Percentiles rank a stretch among this genome's conserved stretches.
These are phyloP conservation scores for Nannoperca obscura DNA, from an alignment of 2,797 vertebrate genomes.

Conservation along the genomic window DNA sequence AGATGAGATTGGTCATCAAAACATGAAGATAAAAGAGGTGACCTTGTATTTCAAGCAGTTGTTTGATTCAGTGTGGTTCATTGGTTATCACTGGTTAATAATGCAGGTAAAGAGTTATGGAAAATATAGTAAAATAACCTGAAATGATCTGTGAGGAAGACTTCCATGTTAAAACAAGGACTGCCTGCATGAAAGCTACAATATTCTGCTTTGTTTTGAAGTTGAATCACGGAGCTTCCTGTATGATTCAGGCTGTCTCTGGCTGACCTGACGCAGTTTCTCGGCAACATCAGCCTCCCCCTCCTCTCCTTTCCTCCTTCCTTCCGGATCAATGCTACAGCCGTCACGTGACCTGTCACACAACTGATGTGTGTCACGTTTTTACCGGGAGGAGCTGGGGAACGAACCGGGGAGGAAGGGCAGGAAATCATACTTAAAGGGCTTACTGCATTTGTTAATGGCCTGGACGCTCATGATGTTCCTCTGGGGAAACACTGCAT, in stretches of 20 bases:
- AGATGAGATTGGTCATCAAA: too few species aligned
- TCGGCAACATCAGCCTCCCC: slow-evolving; percentile 78
- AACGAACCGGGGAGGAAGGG: slow-evolving; percentile 67
- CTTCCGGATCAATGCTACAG: slow-evolving; percentile 80
- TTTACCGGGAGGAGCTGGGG: slow-evolving; percentile 79
- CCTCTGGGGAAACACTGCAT: slow-evolving; percentile 21
- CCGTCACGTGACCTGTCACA: slow-evolving; percentile 88
- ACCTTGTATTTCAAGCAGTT: background rate
- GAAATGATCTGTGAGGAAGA: too few species aligned
- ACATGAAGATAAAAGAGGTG: too few species aligned
- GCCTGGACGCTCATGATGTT: slow-evolving; percentile 22
- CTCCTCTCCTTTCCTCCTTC: slow-evolving; percentile 78
- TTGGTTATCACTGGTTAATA: background rate
- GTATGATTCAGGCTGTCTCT: slow-evolving; percentile 31
- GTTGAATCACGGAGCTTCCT: slow-evolving; percentile 14
- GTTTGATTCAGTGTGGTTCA: background rate
- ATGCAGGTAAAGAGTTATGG: background rate
- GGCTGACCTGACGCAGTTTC: slow-evolving; percentile 74
- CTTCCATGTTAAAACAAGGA: background rate
- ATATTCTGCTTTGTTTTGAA: slow-evolving; percentile 64
- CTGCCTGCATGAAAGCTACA: too few species aligned
- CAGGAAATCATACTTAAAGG: slow-evolving; percentile 69
- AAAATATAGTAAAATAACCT: background rate
- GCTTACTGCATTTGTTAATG: slow-evolving; percentile 64
- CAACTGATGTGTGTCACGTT: slow-evolving; percentile 83